These are phyloP conservation scores for Vidua chalybeata DNA, from an alignment of 2,113 vertebrate species.

Conservation along the genomic window DNA sequence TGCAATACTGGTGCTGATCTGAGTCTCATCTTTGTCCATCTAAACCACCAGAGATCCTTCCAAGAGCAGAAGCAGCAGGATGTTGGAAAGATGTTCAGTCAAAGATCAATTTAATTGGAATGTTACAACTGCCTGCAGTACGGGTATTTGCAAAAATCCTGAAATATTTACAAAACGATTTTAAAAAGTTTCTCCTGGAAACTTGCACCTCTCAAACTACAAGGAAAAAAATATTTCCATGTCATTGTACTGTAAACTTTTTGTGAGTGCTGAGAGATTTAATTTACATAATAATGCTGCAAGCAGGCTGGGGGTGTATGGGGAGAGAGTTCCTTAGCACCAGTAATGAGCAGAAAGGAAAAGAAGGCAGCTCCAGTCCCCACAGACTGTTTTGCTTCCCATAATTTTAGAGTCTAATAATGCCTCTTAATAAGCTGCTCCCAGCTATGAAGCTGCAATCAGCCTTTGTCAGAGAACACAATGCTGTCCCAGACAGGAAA, in stretches of 20 bases:
- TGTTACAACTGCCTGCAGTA: not conserved
- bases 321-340: constrained; percentile 31
- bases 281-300: constrained; percentile 59
- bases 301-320: not conserved
- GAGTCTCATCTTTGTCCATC: not conserved
- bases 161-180: not conserved
- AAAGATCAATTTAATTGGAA: not conserved
- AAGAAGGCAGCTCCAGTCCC: constrained; percentile 24
- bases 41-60: not conserved
- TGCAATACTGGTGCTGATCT: not conserved
- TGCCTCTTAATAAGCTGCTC: constrained; percentile 22
- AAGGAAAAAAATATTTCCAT: constrained; percentile 13
- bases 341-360: constrained; percentile 40
- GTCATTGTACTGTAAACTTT: not conserved
- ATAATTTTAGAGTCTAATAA: constrained; percentile 58
- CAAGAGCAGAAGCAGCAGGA: not conserved
- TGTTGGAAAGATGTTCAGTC: not conserved
- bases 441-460: not conserved
- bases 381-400: constrained; percentile 45
- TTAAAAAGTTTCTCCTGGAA: constrained; percentile 33
- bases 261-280: constrained; percentile 19
- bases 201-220: not conserved
- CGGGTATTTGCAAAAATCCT: not conserved
- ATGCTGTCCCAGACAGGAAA: constrained; percentile 13
- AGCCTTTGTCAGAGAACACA: constrained; percentile 42